Evolutionary conservation across 2,113 vertebrate species (phyloP).

Genomic region (Sterna hirundo): DNA sequence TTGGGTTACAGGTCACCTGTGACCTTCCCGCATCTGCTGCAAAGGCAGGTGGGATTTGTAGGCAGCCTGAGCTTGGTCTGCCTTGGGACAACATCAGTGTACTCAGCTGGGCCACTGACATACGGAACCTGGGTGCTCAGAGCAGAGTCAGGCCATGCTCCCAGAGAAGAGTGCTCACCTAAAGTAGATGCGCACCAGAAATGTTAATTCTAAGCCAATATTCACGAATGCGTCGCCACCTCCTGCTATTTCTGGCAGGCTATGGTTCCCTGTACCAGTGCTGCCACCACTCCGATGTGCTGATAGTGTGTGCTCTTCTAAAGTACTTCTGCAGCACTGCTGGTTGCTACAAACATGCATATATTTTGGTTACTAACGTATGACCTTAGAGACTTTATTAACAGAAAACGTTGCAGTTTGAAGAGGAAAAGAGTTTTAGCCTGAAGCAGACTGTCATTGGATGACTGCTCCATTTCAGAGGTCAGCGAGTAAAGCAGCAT

Average conservation of each 20-base stretch:
- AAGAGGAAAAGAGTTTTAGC: neutral
- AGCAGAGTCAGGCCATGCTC: neutral
- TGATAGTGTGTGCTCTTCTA: neutral
- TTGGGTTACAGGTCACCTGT: neutral
- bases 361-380: neutral
- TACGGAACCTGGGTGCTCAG: neutral
- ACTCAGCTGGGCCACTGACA: neutral
- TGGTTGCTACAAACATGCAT: neutral
- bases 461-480: neutral
- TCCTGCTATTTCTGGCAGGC: neutral
- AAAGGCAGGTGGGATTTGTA: neutral
- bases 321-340: neutral
- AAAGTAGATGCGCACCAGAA: neutral
- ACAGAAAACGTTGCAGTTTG: neutral
- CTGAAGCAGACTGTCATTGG: constrained; percentile 12
- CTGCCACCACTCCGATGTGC: neutral
- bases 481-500: neutral
- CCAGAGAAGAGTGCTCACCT: neutral
- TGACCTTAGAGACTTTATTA: constrained; percentile 9
- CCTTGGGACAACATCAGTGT: neutral
- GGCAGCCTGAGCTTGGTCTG: neutral
- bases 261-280: neutral
- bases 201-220: neutral
- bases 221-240: neutral
- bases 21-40: neutral